Conservation (phyloP, 2,113 vertebrate species). For the rabbit (Oryctolagus cuniculus) region mOryCun1.1 NC_091436.1:111450001-111450500, state of each 20-base stretch:
- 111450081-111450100: neutral
- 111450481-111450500: neutral
- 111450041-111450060: neutral
- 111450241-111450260: neutral
- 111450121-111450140: neutral
- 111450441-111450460: neutral
- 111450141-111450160: neutral
- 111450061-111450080: neutral
- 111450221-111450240: neutral
- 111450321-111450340: neutral
- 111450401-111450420: conserved; percentile 8
- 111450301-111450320: neutral
- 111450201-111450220: neutral
- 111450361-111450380: neutral
- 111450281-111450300: neutral
- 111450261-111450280: neutral
- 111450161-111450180: neutral
- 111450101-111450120: neutral
- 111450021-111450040: neutral
- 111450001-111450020: neutral
- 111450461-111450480: neutral
- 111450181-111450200: neutral
- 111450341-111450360: neutral
- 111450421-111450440: neutral
- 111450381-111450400: neutral